Percentiles rank a stretch among this genome's conserved stretches.
Evolutionary conservation across 2,797 vertebrate species (phyloP).

Genomic region (Sarcoramphus papa): DNA sequence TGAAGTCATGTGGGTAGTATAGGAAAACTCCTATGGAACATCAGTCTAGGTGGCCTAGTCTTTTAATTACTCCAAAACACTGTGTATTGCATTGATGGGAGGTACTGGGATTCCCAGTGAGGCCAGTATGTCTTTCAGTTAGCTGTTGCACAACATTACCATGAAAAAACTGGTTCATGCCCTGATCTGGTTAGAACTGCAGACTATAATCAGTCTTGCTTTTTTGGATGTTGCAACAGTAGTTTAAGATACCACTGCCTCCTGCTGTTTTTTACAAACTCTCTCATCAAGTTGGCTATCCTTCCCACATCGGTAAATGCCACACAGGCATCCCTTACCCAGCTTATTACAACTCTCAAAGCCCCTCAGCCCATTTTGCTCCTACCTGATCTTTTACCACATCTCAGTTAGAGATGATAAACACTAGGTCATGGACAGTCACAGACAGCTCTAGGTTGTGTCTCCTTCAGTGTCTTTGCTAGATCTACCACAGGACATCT

Average conservation of each 20-base stretch:
- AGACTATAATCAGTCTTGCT: slow-evolving; percentile 40
- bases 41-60: neutral
- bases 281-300: slow-evolving; percentile 27
- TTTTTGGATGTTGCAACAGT: neutral
- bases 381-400: slow-evolving; percentile 1
- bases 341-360: slow-evolving; percentile 8
- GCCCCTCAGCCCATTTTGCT: neutral
- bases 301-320: slow-evolving; percentile 52
- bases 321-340: slow-evolving; percentile 8
- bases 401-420: neutral
- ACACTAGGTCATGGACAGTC: neutral
- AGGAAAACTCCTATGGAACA: neutral
- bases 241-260: slow-evolving; percentile 16
- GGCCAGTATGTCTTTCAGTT: neutral
- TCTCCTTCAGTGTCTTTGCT: neutral
- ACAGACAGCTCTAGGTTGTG: neutral
- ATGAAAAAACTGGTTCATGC: neutral
- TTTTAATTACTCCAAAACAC: neutral
- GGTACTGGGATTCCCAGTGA: neutral
- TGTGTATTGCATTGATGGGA: neutral
- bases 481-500: neutral
- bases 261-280: neutral
- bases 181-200: neutral
- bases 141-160: neutral
- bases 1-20: neutral